These are phyloP conservation scores for Lasiommata megera DNA, from an alignment of 2,888 invertebrate genomes.

Conservation along the genomic window DNA sequence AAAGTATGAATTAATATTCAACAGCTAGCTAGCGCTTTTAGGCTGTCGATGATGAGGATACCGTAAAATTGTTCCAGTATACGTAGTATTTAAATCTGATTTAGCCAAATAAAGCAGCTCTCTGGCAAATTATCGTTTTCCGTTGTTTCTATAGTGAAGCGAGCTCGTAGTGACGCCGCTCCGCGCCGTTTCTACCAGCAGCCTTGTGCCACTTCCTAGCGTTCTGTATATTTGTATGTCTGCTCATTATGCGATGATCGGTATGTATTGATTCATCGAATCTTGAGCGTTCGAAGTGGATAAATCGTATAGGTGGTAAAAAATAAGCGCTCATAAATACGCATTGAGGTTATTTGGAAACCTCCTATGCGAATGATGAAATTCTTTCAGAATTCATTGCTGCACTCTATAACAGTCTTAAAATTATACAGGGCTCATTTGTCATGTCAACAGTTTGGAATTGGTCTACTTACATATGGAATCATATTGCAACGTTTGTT, in stretches of 20 bases:
- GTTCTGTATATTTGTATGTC: constrained; percentile 50
- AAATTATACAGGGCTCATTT: constrained; percentile 13
- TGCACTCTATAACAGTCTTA: constrained; percentile 10
- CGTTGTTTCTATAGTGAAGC: constrained; percentile 49
- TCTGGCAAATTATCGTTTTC: constrained; percentile 49
- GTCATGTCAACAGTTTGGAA: constrained; percentile 8
- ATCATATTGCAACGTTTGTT: neutral
- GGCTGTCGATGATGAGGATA: no score
- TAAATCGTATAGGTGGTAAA: constrained; percentile 32
- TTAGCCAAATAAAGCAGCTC: constrained; percentile 33
- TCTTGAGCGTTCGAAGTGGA: constrained; percentile 28
- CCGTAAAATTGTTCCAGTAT: no score
- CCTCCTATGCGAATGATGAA: constrained; percentile 29
- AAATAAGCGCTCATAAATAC: constrained; percentile 31
- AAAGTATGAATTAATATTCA: no score
- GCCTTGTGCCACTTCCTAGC: constrained; percentile 66
- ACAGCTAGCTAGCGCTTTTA: no score
- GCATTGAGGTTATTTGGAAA: constrained; percentile 32
- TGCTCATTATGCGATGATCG: constrained; percentile 40
- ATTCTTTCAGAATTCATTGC: constrained; percentile 16
- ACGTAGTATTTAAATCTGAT: neutral
- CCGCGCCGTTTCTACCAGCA: constrained; percentile 54
- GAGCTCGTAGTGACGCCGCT: constrained; percentile 37
- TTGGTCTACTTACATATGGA: constrained; percentile 7
- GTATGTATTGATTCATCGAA: constrained; percentile 40